These are phyloP conservation scores for Eupithecia centaureata DNA, from an alignment of 2,888 invertebrate genomes.

Conservation along the genomic window DNA sequence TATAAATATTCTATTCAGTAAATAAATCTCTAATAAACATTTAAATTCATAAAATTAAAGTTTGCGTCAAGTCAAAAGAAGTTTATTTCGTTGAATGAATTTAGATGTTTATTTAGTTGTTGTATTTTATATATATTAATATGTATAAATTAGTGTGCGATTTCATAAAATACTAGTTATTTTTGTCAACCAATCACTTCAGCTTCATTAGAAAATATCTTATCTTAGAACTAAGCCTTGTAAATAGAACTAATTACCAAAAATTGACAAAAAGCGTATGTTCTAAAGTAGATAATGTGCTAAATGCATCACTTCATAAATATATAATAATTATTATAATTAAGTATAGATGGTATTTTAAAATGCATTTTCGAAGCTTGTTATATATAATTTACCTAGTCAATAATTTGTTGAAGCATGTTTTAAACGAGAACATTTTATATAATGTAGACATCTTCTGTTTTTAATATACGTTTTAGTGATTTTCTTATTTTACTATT, in stretches of 20 bases:
- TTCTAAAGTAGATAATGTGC: conserved; percentile 81
- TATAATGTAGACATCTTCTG: background rate
- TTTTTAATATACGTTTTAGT: background rate
- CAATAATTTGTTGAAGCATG: background rate
- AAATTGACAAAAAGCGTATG: conserved; percentile 74
- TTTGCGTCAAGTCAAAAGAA: background rate
- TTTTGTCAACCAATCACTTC: background rate
- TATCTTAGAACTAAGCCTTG: conserved; percentile 45
- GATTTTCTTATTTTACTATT: background rate
- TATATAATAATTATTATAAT: background rate
- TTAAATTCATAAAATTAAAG: background rate
- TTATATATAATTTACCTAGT: too few species aligned
- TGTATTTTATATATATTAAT: background rate
- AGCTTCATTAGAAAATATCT: background rate
- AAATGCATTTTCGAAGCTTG: background rate
- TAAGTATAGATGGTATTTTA: background rate
- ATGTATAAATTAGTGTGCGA: background rate
- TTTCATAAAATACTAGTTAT: background rate
- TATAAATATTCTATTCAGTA: background rate
- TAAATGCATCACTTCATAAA: conserved; percentile 48
- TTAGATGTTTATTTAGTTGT: background rate
- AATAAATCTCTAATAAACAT: background rate
- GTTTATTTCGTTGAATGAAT: background rate
- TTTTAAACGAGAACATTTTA: background rate
- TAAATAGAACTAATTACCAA: conserved; percentile 50